Conservation (phyloP, 2,113 vertebrate genomes). For the Chaetops frenatus region DNA sequence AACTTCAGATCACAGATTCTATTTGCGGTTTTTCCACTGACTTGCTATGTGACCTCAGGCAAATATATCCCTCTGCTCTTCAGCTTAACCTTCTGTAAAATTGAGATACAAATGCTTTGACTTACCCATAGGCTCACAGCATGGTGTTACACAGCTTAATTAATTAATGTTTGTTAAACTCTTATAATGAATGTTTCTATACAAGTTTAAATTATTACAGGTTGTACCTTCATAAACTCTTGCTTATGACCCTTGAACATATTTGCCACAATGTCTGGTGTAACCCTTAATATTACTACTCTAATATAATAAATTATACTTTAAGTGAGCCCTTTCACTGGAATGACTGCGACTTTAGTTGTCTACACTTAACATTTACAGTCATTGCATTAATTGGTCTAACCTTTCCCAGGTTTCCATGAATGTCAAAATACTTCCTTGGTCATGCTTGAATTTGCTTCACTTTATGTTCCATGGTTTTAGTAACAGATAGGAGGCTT, state of each 20-base stretch:
- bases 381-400: constrained; percentile 3
- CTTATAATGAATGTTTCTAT: background rate
- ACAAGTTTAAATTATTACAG: background rate
- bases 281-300: background rate
- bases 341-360: background rate
- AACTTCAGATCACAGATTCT: constrained; percentile 13
- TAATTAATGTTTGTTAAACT: constrained; percentile 44
- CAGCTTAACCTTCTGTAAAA: constrained; percentile 49
- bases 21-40: constrained; percentile 40
- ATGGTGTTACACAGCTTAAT: constrained; percentile 12
- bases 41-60: constrained; percentile 40
- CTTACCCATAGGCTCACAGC: constrained; percentile 12
- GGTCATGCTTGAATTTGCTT: constrained; percentile 3
- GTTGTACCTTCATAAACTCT: constrained; percentile 6
- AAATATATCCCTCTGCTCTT: constrained; percentile 32
- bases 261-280: background rate
- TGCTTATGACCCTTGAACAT: background rate
- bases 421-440: background rate
- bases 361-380: constrained; percentile 20
- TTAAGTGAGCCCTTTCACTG: background rate
- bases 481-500: background rate
- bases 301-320: background rate
- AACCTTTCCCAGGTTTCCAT: constrained; percentile 5
- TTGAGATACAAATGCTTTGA: constrained; percentile 26
- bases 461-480: background rate